Conservation (phyloP, 1,140 invertebrate species). For the Eciton burchellii region DNA sequence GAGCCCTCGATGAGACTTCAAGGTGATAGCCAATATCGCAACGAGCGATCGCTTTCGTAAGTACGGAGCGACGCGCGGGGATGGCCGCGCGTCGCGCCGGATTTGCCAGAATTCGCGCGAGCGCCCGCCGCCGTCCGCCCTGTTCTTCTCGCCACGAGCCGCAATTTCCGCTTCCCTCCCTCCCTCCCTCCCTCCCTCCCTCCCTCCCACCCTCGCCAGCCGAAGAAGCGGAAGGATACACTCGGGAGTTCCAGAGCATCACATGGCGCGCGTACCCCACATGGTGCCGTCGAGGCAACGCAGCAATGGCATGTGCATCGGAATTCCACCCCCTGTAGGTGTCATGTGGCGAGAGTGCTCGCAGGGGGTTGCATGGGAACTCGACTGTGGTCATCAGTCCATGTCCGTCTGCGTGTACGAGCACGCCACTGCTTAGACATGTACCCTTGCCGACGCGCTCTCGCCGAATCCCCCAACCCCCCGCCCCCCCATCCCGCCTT, state of each 20-base stretch:
- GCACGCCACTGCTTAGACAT: conserved; percentile 46
- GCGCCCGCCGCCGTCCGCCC: too few relatives aligned
- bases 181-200: too few relatives aligned
- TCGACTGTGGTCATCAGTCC: conserved; percentile 76
- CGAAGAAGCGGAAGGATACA: conserved; percentile 30
- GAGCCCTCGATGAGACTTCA: conserved; percentile 54
- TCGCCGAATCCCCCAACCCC: conserved; percentile 19
- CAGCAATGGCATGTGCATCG: conserved; percentile 76
- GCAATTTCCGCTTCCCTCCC: conserved; percentile 22
- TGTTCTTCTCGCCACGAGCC: not conserved
- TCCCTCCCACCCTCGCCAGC: too few relatives aligned
- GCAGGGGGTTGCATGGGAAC: conserved; percentile 84
- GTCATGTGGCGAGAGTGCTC: conserved; percentile 79
- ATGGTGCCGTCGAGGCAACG: conserved; percentile 64
- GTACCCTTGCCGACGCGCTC: not conserved
- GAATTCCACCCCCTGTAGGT: conserved; percentile 77
- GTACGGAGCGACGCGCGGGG: too few relatives aligned
- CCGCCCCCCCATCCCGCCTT: too few relatives aligned
- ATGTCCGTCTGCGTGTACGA: conserved; percentile 74
- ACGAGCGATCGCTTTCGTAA: conserved; percentile 38
- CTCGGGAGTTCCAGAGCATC: conserved; percentile 33
- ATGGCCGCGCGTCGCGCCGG: too few relatives aligned
- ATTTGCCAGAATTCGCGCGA: too few relatives aligned
- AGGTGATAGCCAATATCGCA: conserved; percentile 48
- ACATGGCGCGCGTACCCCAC: conserved; percentile 67